Conservation (phyloP, 1,140 invertebrate species). For the Andricus grossulariae region DNA sequence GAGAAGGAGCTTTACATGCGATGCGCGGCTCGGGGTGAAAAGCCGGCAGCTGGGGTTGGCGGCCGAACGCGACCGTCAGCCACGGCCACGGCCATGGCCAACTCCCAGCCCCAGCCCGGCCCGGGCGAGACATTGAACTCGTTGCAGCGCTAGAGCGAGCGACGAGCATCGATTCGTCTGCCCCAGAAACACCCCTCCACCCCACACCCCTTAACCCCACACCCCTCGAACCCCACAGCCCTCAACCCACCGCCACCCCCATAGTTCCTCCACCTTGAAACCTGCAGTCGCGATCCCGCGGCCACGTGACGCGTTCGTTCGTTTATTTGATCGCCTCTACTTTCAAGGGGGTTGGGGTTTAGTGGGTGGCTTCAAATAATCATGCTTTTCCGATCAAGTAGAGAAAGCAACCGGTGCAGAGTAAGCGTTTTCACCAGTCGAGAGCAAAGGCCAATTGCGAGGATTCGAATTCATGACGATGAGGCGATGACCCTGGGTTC, state of each 20-base stretch:
- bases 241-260: constrained; percentile 47
- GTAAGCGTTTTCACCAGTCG: not conserved
- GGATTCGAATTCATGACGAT: not conserved
- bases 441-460: not conserved
- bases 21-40: constrained; percentile 37
- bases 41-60: constrained; percentile 44
- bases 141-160: constrained; percentile 64
- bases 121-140: constrained; percentile 74
- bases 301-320: constrained; percentile 42
- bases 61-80: constrained; percentile 42
- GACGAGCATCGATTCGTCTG: constrained; percentile 71
- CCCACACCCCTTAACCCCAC: constrained; percentile 36
- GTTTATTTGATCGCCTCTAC: constrained; percentile 51
- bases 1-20: constrained; percentile 35
- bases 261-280: constrained; percentile 41
- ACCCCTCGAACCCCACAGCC: constrained; percentile 42
- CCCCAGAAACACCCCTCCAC: constrained; percentile 64
- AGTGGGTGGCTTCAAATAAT: too few relatives aligned
- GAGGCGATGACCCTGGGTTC: not conserved
- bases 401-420: not conserved
- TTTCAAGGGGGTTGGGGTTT: not conserved
- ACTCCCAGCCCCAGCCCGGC: constrained; percentile 57
- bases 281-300: constrained; percentile 42
- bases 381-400: not conserved
- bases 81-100: constrained; percentile 58